These are phyloP conservation scores for Xylota segnis DNA, from an alignment of 2,888 invertebrate species.

Conservation along the genomic window DNA sequence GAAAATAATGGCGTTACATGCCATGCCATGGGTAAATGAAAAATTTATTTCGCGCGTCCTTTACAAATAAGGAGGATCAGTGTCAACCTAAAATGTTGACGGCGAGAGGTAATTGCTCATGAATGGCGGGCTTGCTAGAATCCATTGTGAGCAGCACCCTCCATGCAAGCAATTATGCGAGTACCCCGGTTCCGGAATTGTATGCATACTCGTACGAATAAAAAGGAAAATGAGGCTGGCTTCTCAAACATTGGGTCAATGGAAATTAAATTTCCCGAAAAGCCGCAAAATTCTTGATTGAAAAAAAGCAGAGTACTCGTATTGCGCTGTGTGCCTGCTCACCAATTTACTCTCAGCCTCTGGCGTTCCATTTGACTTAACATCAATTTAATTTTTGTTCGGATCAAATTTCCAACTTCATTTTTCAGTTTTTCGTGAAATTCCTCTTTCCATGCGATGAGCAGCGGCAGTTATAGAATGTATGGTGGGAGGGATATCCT, in stretches of 20 bases:
- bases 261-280: constrained; percentile 67
- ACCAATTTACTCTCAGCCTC: constrained; percentile 68
- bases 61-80: constrained; percentile 62
- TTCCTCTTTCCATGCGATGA: constrained; percentile 44
- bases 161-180: constrained; percentile 3
- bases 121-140: constrained; percentile 49
- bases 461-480: constrained; percentile 38
- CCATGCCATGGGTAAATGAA: constrained; percentile 51
- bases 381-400: constrained; percentile 70
- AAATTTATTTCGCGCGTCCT: constrained; percentile 38
- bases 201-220: neutral
- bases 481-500: neutral
- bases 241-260: constrained; percentile 53
- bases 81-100: constrained; percentile 69
- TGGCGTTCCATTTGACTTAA: constrained; percentile 70
- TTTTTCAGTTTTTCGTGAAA: constrained; percentile 67
- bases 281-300: constrained; percentile 70
- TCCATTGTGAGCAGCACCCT: constrained; percentile 27
- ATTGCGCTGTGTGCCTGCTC: constrained; percentile 27
- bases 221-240: neutral
- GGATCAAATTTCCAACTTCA: constrained; percentile 72
- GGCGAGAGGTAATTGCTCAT: constrained; percentile 69
- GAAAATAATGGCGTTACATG: constrained; percentile 61
- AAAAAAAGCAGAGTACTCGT: constrained; percentile 41
- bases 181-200: neutral